Evolutionary conservation across 2,113 vertebrate species (phyloP), one percentile per base, ranked within the genome.

Genomic region (Dolichotis patagonum): DNA sequence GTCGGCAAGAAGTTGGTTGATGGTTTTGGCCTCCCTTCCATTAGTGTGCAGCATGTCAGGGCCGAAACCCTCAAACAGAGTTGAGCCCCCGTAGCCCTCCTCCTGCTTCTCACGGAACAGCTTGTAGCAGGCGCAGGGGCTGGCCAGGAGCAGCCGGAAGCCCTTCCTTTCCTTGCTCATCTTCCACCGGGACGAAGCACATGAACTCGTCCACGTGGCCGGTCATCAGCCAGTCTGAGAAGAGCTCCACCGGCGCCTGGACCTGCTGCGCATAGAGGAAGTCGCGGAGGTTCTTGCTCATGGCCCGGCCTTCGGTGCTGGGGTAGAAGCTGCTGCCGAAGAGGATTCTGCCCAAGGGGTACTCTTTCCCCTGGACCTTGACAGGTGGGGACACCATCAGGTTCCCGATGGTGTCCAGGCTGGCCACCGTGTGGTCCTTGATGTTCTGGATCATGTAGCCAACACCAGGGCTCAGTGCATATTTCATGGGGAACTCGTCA

Each of bases 131-230:
- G 99, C 98, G 0, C 98, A 98, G 58, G 99, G 99, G 95, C 99
- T 99, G 95, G 99, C 99, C 97, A 99, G 97, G 84, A 99, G 98
- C 96, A 99, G 98, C 24, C 99, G 98, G 96, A 99, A 99, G 17
- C 98, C 98, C 99, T 99, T 89, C 98, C 98, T 98, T 0, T 46
- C 63, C 5, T 84, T 32, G 0, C 19, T 41, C 99, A 96, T 98
- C 98, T 67, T 99, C 98, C 0, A 97, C 96, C 0, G 99, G 99
- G 52, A 99, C 98, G 19, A 99, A 99, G 69, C 98, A 99, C 99
- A 99, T 98, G 98, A 99, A 99, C 96, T 99, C 99, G 2, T 99
- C 99, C 5, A 99, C 91, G 1, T 99, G 99, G 63, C 99, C 99
- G 0, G 99, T 98, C 0, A 0, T 0, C 28, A 99, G 98, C 99